Base-by-base conservation (phyloP, 2,888 invertebrate genomes). In the Schizaphis graminum region DNA sequence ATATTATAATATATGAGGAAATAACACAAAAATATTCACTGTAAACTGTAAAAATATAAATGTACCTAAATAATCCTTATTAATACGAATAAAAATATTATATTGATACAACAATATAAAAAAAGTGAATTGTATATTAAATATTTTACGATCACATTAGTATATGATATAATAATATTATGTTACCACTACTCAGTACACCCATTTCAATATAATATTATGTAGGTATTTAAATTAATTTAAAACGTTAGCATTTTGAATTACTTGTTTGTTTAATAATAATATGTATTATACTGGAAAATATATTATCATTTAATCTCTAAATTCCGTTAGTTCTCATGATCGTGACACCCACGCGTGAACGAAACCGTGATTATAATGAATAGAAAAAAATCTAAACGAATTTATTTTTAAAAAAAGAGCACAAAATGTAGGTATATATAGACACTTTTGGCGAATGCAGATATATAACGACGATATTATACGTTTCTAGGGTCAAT, bases 261-360 rank as follows among this genome's bases (percentile, higher is more conserved):
- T 53, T 88, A 35, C 53, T 88, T 53, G 53, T 88, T 88, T 35
- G 35, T 88, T 67, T 67, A 90, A n/a, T 67, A 88, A n/a, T 90
- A 47, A 47, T 86, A 77, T 85, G 41, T 61, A 90, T 77, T 35
- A 91, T 77, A 77, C 44, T 77, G 67, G 35, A 90, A 49, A 77
- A 77, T 77, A 77, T 21, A 44, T 91, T 86, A 86, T 85, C 91
- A 57, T 47, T 86, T 24, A 57, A 91, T 91, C 91, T 86, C 26
- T 13, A 86, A 91, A 91, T 28, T 86, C 56, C 57, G 57, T 57
- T 85, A 44, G 91, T 57, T 56, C 44, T 91, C 57, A 86, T 86
- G 91, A 91, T 91, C 91, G 91, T 86, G 91, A 86, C 91, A 86
- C 91, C 91, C 86, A 86, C 91, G 47, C 86, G 86, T 91, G 91